Evolutionary conservation across 1,140 invertebrate species (phyloP).

Genomic region (Mamestra configurata): DNA sequence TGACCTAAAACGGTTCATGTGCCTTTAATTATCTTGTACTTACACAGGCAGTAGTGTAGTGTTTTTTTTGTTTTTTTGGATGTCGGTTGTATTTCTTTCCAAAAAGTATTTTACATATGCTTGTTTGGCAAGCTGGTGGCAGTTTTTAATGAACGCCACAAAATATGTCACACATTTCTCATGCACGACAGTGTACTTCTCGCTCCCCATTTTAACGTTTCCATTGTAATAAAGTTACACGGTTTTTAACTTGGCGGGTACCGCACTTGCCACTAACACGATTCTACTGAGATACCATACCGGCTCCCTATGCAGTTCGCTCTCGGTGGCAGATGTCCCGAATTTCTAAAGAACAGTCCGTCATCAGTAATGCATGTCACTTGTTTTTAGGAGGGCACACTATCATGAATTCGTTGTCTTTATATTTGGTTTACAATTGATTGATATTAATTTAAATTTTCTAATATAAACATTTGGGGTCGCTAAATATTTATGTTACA

Average conservation of each 20-base stretch:
- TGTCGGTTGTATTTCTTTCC: too few species aligned
- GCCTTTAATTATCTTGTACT: too few species aligned
- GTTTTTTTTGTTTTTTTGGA: too few species aligned
- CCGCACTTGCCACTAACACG: slow-evolving; percentile 37
- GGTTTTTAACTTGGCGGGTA: slow-evolving; percentile 77
- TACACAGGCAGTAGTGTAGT: too few species aligned
- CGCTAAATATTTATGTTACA: too few species aligned
- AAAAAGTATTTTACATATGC: too few species aligned
- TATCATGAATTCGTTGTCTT: neutral
- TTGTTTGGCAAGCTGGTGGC: neutral
- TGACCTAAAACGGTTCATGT: too few species aligned
- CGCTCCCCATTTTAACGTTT: slow-evolving; percentile 61
- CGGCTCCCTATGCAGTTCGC: neutral
- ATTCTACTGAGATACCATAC: neutral
- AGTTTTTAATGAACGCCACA: neutral
- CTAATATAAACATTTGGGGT: too few species aligned
- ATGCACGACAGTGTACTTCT: slow-evolving; percentile 59
- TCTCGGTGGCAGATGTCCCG: slow-evolving; percentile 34
- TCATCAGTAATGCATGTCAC: slow-evolving; percentile 42
- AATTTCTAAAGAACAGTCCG: neutral
- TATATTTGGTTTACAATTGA: neutral
- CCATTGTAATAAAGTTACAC: slow-evolving; percentile 83
- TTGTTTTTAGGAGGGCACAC: slow-evolving; percentile 6
- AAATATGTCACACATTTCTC: neutral
- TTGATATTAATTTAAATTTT: too few species aligned